A percentile compares a stretch with the other conserved stretches of the same genome.
Evolutionary conservation across 1,140 invertebrate species (phyloP).

Genomic region (Nephotettix cincticeps): DNA sequence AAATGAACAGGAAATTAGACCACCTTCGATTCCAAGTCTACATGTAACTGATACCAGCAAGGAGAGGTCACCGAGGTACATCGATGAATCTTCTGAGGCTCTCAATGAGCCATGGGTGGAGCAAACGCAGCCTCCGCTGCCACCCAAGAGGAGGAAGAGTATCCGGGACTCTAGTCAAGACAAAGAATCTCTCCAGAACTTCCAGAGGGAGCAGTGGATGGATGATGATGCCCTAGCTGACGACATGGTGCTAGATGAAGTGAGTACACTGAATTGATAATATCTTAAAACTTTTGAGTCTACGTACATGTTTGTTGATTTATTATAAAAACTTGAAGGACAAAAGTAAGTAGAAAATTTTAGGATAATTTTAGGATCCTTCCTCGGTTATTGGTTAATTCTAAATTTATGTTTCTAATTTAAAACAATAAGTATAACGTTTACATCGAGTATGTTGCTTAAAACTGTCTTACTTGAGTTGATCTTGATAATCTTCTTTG

Average conservation of each 20-base stretch:
- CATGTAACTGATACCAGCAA: constrained; percentile 32
- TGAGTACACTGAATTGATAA: too few relatives aligned
- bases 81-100: constrained; percentile 28
- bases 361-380: too few relatives aligned
- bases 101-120: constrained; percentile 38
- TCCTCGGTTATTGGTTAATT: too few relatives aligned
- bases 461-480: too few relatives aligned
- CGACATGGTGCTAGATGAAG: constrained; percentile 29
- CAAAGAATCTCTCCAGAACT: constrained; percentile 23
- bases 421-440: too few relatives aligned
- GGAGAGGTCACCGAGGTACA: constrained; percentile 34
- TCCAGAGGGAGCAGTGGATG: constrained; percentile 33
- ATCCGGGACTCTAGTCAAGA: constrained; percentile 13
- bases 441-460: too few relatives aligned
- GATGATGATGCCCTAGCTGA: constrained; percentile 26
- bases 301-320: too few relatives aligned
- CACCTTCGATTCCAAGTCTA: constrained; percentile 26
- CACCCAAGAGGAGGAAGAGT: constrained; percentile 29
- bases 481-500: too few relatives aligned
- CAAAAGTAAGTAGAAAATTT: too few relatives aligned
- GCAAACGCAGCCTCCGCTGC: constrained; percentile 34
- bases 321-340: too few relatives aligned
- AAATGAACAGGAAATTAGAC: constrained; percentile 38
- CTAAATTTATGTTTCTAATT: too few relatives aligned
- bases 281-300: too few relatives aligned